Conservation (phyloP, 2,113 vertebrate genomes). For the Bos javanicus region DNA sequence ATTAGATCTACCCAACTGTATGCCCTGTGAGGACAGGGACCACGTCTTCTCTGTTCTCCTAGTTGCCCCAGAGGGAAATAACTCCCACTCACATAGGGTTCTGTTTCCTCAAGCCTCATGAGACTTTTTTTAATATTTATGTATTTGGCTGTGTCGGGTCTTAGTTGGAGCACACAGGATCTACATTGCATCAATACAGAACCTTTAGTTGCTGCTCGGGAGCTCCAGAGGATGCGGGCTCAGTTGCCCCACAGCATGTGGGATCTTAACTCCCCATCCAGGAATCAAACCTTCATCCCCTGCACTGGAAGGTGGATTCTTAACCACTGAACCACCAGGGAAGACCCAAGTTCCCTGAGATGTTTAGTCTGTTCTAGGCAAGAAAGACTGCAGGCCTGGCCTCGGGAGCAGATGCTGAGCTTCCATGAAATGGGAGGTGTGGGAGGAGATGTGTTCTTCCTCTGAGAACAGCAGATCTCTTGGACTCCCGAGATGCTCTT, state of each 20-base stretch:
- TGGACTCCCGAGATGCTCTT: background rate
- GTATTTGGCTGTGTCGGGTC: background rate
- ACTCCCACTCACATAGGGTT: background rate
- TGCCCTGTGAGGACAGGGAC: background rate
- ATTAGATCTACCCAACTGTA: background rate
- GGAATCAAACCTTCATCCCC: background rate
- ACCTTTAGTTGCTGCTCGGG: background rate
- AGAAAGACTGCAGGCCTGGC: background rate
- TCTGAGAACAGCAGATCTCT: background rate
- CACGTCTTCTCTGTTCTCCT: background rate
- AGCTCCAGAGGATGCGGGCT: background rate
- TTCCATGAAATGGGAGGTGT: background rate
- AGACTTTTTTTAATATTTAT: background rate
- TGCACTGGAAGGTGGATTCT: background rate
- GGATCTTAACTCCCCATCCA: background rate
- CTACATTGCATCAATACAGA: background rate
- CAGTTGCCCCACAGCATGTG: background rate
- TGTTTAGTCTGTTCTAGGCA: background rate
- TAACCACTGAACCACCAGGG: background rate
- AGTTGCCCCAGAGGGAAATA: background rate
- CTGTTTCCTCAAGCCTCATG: background rate
- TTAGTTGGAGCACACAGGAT: background rate
- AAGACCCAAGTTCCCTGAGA: background rate
- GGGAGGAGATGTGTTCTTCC: fast-evolving
- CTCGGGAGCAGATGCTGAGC: background rate